Evolutionary conservation across 2,113 vertebrate genomes (phyloP), one percentile per base, ranked within the genome.

Genomic region (Orcinus orca): DNA sequence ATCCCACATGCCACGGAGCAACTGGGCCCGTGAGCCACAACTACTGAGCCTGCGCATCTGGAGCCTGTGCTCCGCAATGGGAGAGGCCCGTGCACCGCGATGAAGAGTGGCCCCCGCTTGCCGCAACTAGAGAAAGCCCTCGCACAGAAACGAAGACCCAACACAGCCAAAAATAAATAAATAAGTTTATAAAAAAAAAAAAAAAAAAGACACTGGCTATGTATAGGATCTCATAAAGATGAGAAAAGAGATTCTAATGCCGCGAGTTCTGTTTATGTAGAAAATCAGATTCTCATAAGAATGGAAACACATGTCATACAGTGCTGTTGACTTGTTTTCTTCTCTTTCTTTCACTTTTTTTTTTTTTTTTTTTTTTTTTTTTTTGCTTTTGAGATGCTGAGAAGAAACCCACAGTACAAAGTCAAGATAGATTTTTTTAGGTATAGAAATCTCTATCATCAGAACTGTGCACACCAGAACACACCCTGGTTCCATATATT

Each of bases 361-460:
- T 6, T 23, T 10, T 10, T 71, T 44, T 88, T 44, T 83, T 38
- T n/a, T 6, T 23, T 6, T 23, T 10, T 10, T 71, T 44, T 88
- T 44, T 83, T 38, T n/a, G n/a, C 11, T 67, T 90, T 91, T 77
- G 68, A 71, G 25, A 80, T 88, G 4, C 36, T 85, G 79, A 65
- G 23, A 92, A 95, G 41, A 96, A 97, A 83, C 31, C 47, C 31
- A 50, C 12, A 36, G 6, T 83, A 73, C 31, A 80, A 88, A 94
- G 77, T 90, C 29, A 88, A 88, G 41, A 58, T n/a, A 65, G 10
- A 87, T n/a, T 20, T 87, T 95, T 38, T 23, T 87, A 97, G 31
- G 15, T 88, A 62, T 33, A 79, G 50, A 91, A 79, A 92, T 95
- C 70, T 96, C 44, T 92, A 80, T 91, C 77, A 86, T 77, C n/a